Conservation (phyloP, 2,797 vertebrate species). For the Glyptemys insculpta region DNA sequence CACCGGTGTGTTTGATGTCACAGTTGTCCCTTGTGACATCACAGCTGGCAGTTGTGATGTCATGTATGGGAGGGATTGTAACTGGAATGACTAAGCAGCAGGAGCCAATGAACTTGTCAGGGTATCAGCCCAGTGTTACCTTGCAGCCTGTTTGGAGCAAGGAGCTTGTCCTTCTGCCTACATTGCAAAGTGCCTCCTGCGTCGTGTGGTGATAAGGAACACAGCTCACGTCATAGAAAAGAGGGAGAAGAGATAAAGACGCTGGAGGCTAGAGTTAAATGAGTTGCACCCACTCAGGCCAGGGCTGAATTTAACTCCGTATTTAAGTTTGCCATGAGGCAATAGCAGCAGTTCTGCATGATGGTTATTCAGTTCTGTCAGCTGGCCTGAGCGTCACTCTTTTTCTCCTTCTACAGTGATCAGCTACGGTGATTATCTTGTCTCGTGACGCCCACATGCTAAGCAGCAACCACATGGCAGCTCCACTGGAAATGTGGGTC, state of each 20-base stretch:
- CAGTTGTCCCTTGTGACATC: neutral
- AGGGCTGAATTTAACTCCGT: neutral
- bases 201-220: fast-evolving
- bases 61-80: neutral
- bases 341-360: neutral
- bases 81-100: neutral
- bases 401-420: neutral
- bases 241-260: neutral
- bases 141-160: neutral
- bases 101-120: neutral
- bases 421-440: too few relatives aligned
- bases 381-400: neutral
- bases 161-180: neutral
- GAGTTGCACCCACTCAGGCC: neutral
- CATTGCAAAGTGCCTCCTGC: fast-evolving
- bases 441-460: too few relatives aligned
- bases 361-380: neutral
- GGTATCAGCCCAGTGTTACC: too few relatives aligned
- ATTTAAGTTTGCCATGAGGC: neutral
- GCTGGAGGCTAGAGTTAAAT: neutral
- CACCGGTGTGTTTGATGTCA: neutral
- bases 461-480: neutral
- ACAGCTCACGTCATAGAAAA: neutral
- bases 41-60: neutral
- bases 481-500: neutral